Evolutionary conservation across 2,797 vertebrate species (phyloP), one percentile per base, ranked within the genome.

Genomic region (Pseudochaenichthys georgianus): DNA sequence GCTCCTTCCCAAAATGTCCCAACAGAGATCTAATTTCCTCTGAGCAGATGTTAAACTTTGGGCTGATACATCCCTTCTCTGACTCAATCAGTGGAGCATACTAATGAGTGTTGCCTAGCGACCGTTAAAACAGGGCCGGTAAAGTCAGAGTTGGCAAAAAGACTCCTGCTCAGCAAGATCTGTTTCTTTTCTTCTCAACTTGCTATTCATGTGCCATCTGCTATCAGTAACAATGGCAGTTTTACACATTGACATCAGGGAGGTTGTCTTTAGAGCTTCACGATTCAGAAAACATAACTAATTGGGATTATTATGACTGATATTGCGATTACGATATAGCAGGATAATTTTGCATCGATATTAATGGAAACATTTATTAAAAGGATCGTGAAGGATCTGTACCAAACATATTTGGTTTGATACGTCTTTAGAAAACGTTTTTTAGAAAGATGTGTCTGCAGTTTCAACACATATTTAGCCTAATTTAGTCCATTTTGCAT

Each of bases 21-120:
- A 66, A 62, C 75, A 68, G 71, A 77, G 51, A 53, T 70, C 23
- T 84, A 83, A 87, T 85, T 85, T 71, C 67, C 74, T 76, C 19
- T n/a, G 58, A 79, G 73, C 62, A 34, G 11, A 77, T 76, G 73
- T 83, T 75, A 55, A 73, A 86, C 75, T 83, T 88, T 47, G 57
- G 72, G 70, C 87, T 78, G 78, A 70, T 77, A 68, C 71, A 77
- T 89, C 76, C 70, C 28, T 53, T 83, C 72, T 71, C 66, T 21
- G 76, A 72, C 73, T 80, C 66, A 63, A 77, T 89, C 75, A 88
- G 64, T 52, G 50, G 64, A 77, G 71, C 60, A 51, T 80, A 82
- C 86, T 92, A 92, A 93, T 87, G 81, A 94, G 90, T 82, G 93
- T 94, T 94, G 85, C 94, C 84, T 91, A 88, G 94, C 91, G 93